These are phyloP conservation scores for Xyrichtys novacula DNA, from an alignment of 2,797 vertebrate genomes.

Conservation along the genomic window DNA sequence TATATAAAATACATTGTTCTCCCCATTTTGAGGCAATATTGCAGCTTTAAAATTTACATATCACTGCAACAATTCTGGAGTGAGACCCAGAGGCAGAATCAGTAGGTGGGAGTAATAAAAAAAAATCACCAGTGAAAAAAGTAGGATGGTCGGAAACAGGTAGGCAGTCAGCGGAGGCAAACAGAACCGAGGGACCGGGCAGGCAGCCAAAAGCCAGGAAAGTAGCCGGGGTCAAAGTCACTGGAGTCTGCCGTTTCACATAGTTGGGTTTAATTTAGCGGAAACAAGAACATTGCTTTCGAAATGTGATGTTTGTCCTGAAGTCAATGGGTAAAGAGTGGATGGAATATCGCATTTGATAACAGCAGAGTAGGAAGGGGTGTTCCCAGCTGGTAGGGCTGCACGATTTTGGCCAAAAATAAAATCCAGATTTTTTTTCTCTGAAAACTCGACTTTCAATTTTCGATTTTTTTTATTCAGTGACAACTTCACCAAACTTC, in stretches of 20 bases:
- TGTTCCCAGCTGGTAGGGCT: too few species aligned
- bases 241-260: conserved; percentile 22
- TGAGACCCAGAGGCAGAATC: conserved; percentile 23
- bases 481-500: too few species aligned
- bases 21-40: background rate
- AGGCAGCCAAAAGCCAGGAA: conserved; percentile 47
- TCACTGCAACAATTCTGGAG: conserved; percentile 14
- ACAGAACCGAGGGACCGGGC: conserved; percentile 36
- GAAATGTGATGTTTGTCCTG: background rate
- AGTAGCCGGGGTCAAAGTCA: conserved; percentile 20
- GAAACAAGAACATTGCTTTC: background rate
- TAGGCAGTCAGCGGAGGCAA: conserved; percentile 34
- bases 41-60: background rate
- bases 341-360: too few species aligned
- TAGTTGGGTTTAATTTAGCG: background rate
- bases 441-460: too few species aligned
- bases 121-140: conserved; percentile 29
- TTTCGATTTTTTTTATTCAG: too few species aligned
- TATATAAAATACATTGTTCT: conserved; percentile 6
- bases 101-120: conserved; percentile 22
- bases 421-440: too few species aligned
- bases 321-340: background rate
- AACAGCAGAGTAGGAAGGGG: too few species aligned
- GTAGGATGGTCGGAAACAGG: conserved; percentile 37
- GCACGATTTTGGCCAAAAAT: too few species aligned